Percentiles rank a stretch among this genome's conserved stretches.
These are phyloP conservation scores for Trachemys scripta DNA, from an alignment of 2,113 vertebrate species.

Conservation along the genomic window DNA sequence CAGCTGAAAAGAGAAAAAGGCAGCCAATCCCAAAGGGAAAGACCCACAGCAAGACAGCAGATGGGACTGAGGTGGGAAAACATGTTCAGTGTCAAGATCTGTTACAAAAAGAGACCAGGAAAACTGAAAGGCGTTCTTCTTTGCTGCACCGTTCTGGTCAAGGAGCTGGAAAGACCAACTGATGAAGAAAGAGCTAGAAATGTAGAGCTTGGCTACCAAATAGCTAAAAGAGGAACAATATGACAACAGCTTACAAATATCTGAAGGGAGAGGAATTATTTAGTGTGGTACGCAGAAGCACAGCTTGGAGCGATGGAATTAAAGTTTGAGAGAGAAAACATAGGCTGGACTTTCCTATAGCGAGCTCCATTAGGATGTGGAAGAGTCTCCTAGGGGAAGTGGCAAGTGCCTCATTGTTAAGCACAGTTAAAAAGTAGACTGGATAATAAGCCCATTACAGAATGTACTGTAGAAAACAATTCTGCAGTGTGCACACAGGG, in stretches of 20 bases:
- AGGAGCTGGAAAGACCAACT: not conserved
- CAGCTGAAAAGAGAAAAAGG: rapidly evolving
- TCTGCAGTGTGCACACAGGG: rapidly evolving
- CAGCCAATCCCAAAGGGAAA: not conserved
- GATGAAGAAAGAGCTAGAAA: not conserved
- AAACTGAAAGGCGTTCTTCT: not conserved
- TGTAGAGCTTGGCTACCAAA: not conserved
- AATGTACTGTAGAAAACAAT: rapidly evolving
- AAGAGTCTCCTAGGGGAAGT: not conserved
- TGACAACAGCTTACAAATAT: rapidly evolving
- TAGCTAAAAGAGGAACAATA: not conserved
- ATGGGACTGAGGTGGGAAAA: not conserved
- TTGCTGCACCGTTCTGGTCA: constrained; percentile 7
- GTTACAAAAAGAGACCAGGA: constrained; percentile 17
- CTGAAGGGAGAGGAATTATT: not conserved
- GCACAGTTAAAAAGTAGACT: not conserved
- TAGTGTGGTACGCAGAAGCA: not conserved
- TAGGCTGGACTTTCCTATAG: not conserved
- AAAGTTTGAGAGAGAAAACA: not conserved
- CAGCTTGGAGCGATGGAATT: not conserved
- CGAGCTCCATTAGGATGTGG: not conserved
- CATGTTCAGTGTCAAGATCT: not conserved
- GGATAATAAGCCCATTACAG: not conserved
- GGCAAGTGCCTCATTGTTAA: not conserved
- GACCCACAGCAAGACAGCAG: not conserved